These are phyloP conservation scores for Brachionus sp. DNA, from an alignment of 1,140 invertebrate genomes.

Conservation along the genomic window DNA sequence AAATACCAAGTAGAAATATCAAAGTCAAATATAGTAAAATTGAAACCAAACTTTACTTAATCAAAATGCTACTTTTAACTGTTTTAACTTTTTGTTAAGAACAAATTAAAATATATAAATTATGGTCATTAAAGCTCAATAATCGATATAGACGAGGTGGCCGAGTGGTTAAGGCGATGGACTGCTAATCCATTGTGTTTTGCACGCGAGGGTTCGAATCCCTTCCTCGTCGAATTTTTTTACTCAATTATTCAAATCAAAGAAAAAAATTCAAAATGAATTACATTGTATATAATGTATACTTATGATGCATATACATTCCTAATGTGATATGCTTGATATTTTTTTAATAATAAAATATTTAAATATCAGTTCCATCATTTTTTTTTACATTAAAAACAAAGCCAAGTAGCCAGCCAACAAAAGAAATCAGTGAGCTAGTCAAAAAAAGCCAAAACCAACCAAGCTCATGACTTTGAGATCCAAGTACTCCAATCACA, in stretches of 20 bases:
- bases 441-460: slow-evolving; percentile 8
- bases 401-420: neutral
- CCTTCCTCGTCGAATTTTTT: neutral
- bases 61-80: too few species aligned
- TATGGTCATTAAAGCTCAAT: neutral
- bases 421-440: neutral
- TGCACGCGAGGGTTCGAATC: slow-evolving; percentile 1
- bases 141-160: neutral
- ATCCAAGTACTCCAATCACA: neutral
- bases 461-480: neutral
- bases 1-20: too few species aligned
- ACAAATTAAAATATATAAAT: too few species aligned
- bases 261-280: too few species aligned
- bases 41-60: too few species aligned
- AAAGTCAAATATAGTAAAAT: too few species aligned
- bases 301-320: neutral
- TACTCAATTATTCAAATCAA: too few species aligned
- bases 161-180: slow-evolving; percentile 1
- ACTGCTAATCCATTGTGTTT: slow-evolving; percentile 6
- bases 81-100: too few species aligned
- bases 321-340: neutral
- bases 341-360: neutral
- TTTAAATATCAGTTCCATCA: neutral
- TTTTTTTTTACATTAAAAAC: slow-evolving; percentile 26
- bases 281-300: neutral